Conservation (phyloP, 2,797 vertebrate species). For the Melanotaenia maccullochi region DNA sequence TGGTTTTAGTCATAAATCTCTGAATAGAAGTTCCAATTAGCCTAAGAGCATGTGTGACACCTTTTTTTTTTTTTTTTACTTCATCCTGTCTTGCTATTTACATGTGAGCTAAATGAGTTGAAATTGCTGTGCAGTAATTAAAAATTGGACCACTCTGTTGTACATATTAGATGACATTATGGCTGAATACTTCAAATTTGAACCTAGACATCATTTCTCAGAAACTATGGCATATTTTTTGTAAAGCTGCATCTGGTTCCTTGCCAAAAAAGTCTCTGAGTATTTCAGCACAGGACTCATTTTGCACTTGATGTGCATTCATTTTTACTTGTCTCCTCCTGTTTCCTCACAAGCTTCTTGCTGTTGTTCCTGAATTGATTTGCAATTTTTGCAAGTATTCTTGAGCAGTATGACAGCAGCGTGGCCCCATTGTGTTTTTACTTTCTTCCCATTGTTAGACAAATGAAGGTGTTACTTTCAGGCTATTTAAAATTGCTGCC, state of each 20-base stretch:
- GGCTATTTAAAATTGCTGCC: constrained; percentile 1
- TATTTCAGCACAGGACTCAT: not conserved
- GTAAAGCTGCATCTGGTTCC: not conserved
- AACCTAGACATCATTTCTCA: not conserved
- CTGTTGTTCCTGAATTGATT: constrained; percentile 5
- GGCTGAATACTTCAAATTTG: not conserved
- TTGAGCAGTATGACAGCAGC: not conserved
- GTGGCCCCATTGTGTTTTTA: not conserved
- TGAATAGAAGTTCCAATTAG: not conserved
- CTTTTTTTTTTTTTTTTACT: not conserved
- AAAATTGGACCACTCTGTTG: not conserved
- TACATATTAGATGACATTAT: not conserved
- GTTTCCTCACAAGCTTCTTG: not conserved
- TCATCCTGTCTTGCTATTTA: not conserved
- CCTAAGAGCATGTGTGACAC: too few species aligned
- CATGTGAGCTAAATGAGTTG: not conserved
- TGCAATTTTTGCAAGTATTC: not conserved
- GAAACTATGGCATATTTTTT: too few species aligned
- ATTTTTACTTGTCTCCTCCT: not conserved
- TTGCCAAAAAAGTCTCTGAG: not conserved
- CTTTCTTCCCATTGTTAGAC: not conserved
- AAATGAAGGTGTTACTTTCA: not conserved
- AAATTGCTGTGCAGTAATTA: not conserved
- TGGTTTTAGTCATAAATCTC: not conserved
- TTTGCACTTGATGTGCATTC: not conserved